Conservation (phyloP, 2,888 invertebrate genomes). For the Macrophya annulata region DNA sequence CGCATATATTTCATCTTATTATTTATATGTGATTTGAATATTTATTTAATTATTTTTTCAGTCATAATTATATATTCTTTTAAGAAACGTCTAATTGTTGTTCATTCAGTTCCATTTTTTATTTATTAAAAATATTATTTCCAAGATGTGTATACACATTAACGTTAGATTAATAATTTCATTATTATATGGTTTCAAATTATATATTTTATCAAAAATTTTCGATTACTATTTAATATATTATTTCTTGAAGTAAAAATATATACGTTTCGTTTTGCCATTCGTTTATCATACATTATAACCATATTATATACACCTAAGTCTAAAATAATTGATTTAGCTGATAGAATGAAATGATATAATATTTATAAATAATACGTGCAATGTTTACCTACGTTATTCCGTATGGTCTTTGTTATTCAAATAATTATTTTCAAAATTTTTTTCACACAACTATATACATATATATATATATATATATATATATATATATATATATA, state of each 20-base stretch:
- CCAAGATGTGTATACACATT: too few species aligned
- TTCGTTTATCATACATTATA: neutral
- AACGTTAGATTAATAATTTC: neutral
- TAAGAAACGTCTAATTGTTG: neutral
- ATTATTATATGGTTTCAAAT: neutral
- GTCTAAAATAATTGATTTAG: conserved; percentile 37
- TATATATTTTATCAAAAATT: neutral
- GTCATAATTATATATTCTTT: neutral
- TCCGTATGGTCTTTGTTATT: neutral
- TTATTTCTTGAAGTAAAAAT: neutral
- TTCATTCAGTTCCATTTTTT: neutral
- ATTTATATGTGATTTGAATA: conserved; percentile 12
- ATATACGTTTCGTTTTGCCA: neutral
- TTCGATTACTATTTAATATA: neutral
- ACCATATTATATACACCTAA: neutral
- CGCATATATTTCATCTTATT: neutral
- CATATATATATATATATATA: neutral
- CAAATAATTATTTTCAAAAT: conserved; percentile 12
- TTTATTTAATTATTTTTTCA: conserved; percentile 18
- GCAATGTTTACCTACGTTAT: conserved; percentile 31
- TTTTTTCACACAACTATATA: conserved; percentile 1
- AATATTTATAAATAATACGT: conserved; percentile 37
- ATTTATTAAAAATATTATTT: neutral
- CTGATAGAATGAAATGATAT: neutral
- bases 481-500: neutral